A percentile compares a stretch with the other conserved stretches of the same genome.
Conservation (phyloP, 1,140 invertebrate genomes). For the Drosophila pectinifera region DNA sequence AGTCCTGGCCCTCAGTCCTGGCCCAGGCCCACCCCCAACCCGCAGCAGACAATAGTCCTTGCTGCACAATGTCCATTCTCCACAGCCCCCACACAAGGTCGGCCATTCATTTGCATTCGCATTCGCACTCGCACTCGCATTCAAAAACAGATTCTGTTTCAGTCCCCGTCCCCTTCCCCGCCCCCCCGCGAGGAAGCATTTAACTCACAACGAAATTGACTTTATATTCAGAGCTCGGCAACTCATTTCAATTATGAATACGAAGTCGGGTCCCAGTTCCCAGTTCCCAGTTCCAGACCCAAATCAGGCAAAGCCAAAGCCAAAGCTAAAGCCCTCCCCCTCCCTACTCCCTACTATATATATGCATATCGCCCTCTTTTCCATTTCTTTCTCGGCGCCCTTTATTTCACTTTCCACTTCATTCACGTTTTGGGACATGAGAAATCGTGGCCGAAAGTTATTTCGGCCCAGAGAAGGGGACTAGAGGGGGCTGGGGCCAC, state of each 20-base stretch:
- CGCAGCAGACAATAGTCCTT: slow-evolving; percentile 34
- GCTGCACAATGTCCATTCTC: slow-evolving; percentile 21
- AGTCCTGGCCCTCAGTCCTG: slow-evolving; percentile 6
- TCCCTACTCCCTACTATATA: slow-evolving; percentile 19
- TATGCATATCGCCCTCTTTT: slow-evolving; percentile 49
- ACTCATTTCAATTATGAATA: slow-evolving; percentile 51
- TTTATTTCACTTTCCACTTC: slow-evolving; percentile 27
- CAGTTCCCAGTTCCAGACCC: neutral
- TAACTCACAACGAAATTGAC: slow-evolving; percentile 31
- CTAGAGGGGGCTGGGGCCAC: too few species aligned
- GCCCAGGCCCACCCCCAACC: slow-evolving; percentile 8
- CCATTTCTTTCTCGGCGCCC: slow-evolving; percentile 1
- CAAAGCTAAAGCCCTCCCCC: slow-evolving; percentile 18
- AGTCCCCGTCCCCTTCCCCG: neutral
- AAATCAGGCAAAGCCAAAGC: slow-evolving; percentile 11
- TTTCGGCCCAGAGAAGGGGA: slow-evolving; percentile 8
- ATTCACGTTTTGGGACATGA: slow-evolving; percentile 23
- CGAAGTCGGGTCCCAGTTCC: slow-evolving; percentile 4
- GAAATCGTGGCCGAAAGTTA: slow-evolving; percentile 43
- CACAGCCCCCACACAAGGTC: slow-evolving; percentile 32
- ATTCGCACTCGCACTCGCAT: slow-evolving; percentile 43
- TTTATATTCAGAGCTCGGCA: slow-evolving; percentile 12
- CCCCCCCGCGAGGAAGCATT: slow-evolving; percentile 11
- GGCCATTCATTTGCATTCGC: slow-evolving; percentile 67
- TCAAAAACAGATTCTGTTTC: slow-evolving; percentile 38